Conservation (phyloP, 1,140 invertebrate genomes). For the Euglossa dilemma region DNA sequence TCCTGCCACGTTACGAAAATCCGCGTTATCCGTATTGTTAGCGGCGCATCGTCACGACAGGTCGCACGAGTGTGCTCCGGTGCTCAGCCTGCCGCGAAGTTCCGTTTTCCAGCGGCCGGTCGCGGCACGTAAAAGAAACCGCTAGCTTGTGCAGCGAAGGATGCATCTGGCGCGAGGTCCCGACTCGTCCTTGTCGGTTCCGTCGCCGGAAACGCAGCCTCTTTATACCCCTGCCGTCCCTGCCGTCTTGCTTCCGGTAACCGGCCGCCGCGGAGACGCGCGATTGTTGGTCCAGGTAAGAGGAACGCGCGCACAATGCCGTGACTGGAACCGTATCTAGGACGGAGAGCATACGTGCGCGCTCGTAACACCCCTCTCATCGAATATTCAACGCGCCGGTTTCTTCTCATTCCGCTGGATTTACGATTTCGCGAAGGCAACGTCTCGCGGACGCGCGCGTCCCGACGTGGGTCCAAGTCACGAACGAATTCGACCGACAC, state of each 20-base stretch:
- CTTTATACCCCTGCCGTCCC: conserved; percentile 49
- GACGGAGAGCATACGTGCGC: neutral
- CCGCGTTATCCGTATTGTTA: conserved; percentile 58
- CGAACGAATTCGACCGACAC: neutral
- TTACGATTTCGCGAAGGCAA: neutral
- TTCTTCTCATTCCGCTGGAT: conserved; percentile 40
- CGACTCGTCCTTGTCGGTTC: conserved; percentile 77
- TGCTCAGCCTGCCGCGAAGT: conserved; percentile 66
- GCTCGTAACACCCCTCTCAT: conserved; percentile 26
- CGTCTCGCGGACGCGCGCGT: too few species aligned
- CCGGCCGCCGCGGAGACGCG: conserved; percentile 18
- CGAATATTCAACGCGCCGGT: conserved; percentile 23
- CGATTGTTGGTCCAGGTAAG: conserved; percentile 43
- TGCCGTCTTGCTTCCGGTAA: conserved; percentile 62
- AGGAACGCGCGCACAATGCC: conserved; percentile 35
- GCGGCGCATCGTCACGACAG: conserved; percentile 64
- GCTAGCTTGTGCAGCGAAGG: conserved; percentile 79
- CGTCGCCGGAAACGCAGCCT: conserved; percentile 75
- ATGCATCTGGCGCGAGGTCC: conserved; percentile 82
- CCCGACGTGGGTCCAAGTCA: neutral
- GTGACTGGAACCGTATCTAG: conserved; percentile 46
- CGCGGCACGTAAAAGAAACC: conserved; percentile 66
- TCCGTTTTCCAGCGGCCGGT: conserved; percentile 63
- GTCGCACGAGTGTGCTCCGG: conserved; percentile 58
- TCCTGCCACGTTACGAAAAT: conserved; percentile 58